Evolutionary conservation across 2,888 invertebrate species (phyloP), one percentile per base, ranked within the genome.

Genomic region (Melipona beecheii): DNA sequence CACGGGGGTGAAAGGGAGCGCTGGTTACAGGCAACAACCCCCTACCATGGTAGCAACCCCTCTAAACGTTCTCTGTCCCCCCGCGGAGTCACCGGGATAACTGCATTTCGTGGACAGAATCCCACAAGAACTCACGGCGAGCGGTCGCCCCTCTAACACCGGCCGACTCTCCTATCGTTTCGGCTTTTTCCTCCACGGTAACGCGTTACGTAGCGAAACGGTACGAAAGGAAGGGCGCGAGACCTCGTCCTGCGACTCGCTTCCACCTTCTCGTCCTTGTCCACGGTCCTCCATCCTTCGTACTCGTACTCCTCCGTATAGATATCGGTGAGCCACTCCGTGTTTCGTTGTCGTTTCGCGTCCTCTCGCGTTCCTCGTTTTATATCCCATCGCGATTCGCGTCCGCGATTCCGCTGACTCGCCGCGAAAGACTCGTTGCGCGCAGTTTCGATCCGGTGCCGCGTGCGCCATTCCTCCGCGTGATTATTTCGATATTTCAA

Each of bases 31-130:
- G 76, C 81, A 80, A 84, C 60, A 81, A 77, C 78, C 84, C 87
- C 78, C 73, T 73, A 66, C 85, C 83, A 76, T 27, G 81, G 79
- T 70, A 75, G 81, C 90, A 81, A 81, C 82, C 88, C 87, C 86
- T 84, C 88, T 74, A 84, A 84, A 86, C 78, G 85, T 74, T 85
- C 86, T 74, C 87, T 76, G 78, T 81, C 81, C 89, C 89, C 87
- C 85, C 92, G 91, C 92, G 90, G 89, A 92, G 92, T 92, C 93
- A 91, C 91, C 89, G 90, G 92, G 93, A 93, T 94, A 93, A 94
- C 94, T 94, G 92, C 93, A 94, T 94, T 94, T 94, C 93, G 93
- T 91, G 92, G 93, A 92, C 94, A 94, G 94, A 94, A 93, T 93
- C 93, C 93, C 93, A 93, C 93, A 93, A 93, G 94, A 93, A 94